Evolutionary conservation across 2,113 vertebrate species (phyloP).

Genomic region (Xenotilapia flavipinnis): DNA sequence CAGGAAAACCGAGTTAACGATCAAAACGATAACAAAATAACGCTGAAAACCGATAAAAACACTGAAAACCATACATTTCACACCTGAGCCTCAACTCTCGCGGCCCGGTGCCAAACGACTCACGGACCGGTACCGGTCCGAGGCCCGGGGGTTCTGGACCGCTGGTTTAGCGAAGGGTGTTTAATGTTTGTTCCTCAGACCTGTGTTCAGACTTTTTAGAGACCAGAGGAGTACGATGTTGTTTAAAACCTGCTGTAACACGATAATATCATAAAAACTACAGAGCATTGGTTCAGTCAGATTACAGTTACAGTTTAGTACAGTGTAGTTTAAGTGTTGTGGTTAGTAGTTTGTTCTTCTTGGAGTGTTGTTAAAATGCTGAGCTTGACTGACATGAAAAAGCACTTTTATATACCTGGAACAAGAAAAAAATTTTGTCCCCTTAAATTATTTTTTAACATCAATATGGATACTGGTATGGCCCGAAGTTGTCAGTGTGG

Average conservation of each 20-base stretch:
- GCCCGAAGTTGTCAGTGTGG: background rate
- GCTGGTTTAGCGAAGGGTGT: background rate
- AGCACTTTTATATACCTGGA: background rate
- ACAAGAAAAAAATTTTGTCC: background rate
- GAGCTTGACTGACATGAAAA: background rate
- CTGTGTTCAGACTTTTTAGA: background rate
- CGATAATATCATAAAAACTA: background rate
- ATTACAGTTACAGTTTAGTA: background rate
- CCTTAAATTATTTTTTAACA: background rate
- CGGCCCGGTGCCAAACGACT: background rate
- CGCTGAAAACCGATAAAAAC: background rate
- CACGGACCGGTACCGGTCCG: rapidly evolving
- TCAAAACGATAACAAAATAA: background rate
- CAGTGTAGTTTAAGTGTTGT: background rate
- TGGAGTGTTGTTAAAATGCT: background rate
- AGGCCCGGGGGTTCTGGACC: background rate
- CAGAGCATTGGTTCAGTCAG: background rate
- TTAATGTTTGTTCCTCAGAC: background rate
- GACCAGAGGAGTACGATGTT: background rate
- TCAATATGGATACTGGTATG: background rate
- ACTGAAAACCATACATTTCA: background rate
- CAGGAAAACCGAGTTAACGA: rapidly evolving
- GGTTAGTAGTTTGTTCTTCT: background rate
- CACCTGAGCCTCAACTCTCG: background rate
- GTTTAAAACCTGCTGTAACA: background rate